Evolutionary conservation across 2,113 vertebrate species (phyloP).

Genomic region (Varanus salvator): DNA sequence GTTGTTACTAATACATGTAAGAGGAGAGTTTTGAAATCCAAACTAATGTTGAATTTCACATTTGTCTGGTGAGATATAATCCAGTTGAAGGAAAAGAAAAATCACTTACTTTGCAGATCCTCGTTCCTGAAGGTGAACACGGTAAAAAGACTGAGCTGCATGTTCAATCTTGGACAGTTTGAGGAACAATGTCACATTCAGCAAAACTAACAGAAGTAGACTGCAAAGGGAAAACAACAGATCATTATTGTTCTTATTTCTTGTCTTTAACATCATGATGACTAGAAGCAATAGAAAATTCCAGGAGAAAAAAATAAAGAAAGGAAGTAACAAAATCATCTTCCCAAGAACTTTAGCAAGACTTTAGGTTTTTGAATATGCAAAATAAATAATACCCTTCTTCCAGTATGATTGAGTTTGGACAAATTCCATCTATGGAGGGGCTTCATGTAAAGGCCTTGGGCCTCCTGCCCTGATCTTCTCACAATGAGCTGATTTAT

Average conservation of each 20-base stretch:
- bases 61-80: not conserved
- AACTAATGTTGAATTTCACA: constrained; percentile 23
- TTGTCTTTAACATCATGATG: constrained; percentile 24
- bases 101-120: constrained; percentile 76
- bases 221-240: constrained; percentile 69
- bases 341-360: not conserved
- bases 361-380: constrained; percentile 1
- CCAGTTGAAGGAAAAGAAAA: not conserved
- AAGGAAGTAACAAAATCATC: not conserved
- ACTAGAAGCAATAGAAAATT: constrained; percentile 1
- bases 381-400: not conserved
- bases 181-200: constrained; percentile 92
- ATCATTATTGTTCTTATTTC: not conserved
- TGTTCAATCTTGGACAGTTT: constrained; percentile 95
- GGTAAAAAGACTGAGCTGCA: constrained; percentile 86
- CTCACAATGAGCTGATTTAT: too few species aligned
- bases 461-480: too few species aligned
- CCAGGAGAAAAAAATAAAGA: not conserved
- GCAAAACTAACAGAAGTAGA: constrained; percentile 87
- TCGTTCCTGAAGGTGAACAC: constrained; percentile 82
- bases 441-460: too few species aligned
- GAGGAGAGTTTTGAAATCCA: not conserved
- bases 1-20: not conserved
- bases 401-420: not conserved
- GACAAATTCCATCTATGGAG: too few species aligned